Evolutionary conservation across 1,140 invertebrate genomes (phyloP).

Genomic region (Latrodectus geometricus): DNA sequence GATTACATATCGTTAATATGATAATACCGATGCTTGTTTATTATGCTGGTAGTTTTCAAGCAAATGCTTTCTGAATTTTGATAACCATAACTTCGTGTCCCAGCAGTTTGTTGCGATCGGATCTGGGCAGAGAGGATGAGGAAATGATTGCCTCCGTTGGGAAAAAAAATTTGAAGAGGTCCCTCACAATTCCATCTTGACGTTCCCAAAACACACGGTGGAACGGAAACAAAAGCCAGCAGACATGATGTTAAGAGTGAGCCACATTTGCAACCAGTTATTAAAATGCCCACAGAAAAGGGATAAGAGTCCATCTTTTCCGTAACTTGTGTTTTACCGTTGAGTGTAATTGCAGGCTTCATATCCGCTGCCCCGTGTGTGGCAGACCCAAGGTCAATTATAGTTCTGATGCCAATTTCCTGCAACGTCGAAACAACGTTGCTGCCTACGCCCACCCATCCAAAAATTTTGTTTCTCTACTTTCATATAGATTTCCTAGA

Average conservation of each 20-base stretch:
- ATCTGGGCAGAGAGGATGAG: too few species aligned
- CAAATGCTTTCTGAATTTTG: too few species aligned
- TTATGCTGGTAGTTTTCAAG: too few species aligned
- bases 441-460: conserved; percentile 30
- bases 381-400: conserved; percentile 40
- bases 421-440: conserved; percentile 46
- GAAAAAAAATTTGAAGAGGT: too few species aligned
- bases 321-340: conserved; percentile 57
- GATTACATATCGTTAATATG: too few species aligned
- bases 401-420: conserved; percentile 54
- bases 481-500: too few species aligned
- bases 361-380: conserved; percentile 45
- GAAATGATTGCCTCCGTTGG: too few species aligned
- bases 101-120: too few species aligned
- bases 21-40: too few species aligned
- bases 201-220: not conserved
- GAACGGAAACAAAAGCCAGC: not conserved
- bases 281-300: conserved; percentile 30
- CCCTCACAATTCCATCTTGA: too few species aligned
- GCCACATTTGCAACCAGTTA: conserved; percentile 13
- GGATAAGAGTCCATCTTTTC: conserved; percentile 11
- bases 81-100: too few species aligned
- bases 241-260: not conserved
- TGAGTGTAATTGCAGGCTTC: conserved; percentile 36
- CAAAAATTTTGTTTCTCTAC: too few species aligned